Percentiles rank a stretch among this genome's conserved stretches.
Conservation (phyloP, 2,888 invertebrate genomes). For the Oeneis ivallda region DNA sequence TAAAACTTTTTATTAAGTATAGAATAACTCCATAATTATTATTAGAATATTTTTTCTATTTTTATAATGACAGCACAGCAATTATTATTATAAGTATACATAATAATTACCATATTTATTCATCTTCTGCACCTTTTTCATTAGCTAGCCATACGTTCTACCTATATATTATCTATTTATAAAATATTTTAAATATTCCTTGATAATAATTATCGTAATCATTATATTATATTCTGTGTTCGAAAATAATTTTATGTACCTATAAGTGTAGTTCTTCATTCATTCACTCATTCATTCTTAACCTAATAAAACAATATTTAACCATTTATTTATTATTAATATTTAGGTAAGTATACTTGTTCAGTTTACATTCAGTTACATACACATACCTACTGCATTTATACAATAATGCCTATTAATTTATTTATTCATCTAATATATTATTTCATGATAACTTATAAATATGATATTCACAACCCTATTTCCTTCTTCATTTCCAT, state of each 20-base stretch:
- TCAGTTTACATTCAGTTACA: too few species aligned
- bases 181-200: too few species aligned
- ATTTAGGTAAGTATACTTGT: not conserved
- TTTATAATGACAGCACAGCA: conserved; percentile 5
- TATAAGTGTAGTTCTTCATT: not conserved
- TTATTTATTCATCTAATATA: not conserved
- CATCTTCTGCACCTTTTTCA: not conserved
- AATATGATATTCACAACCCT: too few species aligned
- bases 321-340: not conserved
- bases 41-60: not conserved
- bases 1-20: conserved; percentile 1
- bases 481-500: too few species aligned
- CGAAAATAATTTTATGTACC: too few species aligned
- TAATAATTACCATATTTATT: too few species aligned
- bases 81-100: too few species aligned
- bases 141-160: too few species aligned
- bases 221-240: too few species aligned
- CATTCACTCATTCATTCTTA: not conserved
- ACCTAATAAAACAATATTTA: not conserved
- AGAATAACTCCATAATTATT: not conserved
- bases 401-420: not conserved
- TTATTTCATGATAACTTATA: too few species aligned
- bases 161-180: not conserved
- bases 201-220: too few species aligned
- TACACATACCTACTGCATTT: too few species aligned